phyloP scores from a whole-genome alignment of 2,797 vertebrate genomes.

The Gambusia yucatana region DNA sequence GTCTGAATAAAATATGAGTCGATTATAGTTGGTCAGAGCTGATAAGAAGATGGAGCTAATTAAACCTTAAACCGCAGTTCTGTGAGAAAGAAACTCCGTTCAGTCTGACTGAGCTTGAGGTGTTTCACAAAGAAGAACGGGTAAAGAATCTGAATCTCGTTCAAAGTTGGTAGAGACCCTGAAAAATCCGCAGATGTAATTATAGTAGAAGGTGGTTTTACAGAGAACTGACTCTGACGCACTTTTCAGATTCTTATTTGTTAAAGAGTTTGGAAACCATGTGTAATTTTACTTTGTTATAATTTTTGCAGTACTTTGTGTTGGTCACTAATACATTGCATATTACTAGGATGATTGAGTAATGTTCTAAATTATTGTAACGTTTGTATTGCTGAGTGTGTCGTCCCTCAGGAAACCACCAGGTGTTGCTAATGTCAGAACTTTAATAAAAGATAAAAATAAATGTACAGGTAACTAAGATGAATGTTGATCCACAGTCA shows the following conservation, averaged over 20 bases:
- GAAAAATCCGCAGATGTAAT: neutral
- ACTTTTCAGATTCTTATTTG: neutral
- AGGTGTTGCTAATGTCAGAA: slow-evolving; percentile 32
- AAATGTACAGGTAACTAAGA: neutral
- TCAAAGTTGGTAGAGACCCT: neutral
- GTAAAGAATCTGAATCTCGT: neutral
- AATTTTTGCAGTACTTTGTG: neutral
- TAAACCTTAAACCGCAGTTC: neutral
- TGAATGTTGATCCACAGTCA: neutral
- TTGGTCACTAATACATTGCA: neutral
- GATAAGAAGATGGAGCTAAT: neutral
- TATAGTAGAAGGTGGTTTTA: neutral
- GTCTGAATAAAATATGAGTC: neutral
- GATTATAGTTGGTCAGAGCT: neutral
- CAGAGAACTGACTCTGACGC: neutral
- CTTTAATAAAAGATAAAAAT: neutral
- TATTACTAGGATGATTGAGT: neutral
- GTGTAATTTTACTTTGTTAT: neutral
- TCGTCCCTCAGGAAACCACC: slow-evolving; percentile 27
- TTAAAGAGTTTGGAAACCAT: neutral
- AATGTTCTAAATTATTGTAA: neutral
- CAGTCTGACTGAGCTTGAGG: neutral
- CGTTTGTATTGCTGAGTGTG: neutral
- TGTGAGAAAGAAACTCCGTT: neutral
- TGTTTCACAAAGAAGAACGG: neutral